Evolutionary conservation across 2,113 vertebrate genomes (phyloP), one percentile per base, ranked within the genome.

Genomic region (Hiodon alosoides): DNA sequence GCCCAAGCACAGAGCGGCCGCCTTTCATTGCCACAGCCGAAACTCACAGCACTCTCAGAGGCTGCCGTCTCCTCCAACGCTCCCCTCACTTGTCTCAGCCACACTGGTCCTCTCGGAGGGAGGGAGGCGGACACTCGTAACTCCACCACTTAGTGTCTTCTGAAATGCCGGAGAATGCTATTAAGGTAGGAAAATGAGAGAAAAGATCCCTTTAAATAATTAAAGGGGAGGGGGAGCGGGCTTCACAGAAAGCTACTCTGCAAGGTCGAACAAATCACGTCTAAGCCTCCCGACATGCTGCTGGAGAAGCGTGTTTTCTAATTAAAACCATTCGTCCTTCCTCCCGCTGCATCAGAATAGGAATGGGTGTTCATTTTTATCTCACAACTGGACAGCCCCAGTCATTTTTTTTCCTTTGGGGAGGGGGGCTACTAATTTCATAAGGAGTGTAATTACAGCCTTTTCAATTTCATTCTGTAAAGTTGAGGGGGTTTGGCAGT

Each of bases 381-480:
- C 86, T 85, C 62, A 62, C 46, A 71, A 80, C 84, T 76, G 79
- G 85, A 87, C 84, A 79, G 84, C 83, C 81, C 77, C 85, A 86
- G 82, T 80, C 72, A 69, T n/a, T 55, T 81, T 81, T 70, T 83
- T 84, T 80, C 75, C 81, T 31, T 31, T 31, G 31, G 31, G 31
- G 31, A 31, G 31, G 31, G 31, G 31, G 31, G 31, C 79, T 78
- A 82, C 84, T 88, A 84, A 88, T 86, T 90, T 86, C 83, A 88
- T 86, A 84, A 87, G 86, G 86, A 87, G 83, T 83, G 76, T 87
- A 89, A 90, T 88, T 88, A 87, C 85, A 83, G 81, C 80, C 67
- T 85, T 89, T 90, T 84, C 86, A 83, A 84, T 89, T 87, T 83
- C 52, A 3, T 75, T 80, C 79, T 46, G 81, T 80, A 72, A 79